Evolutionary conservation across 2,888 invertebrate species (phyloP).

Genomic region (Apantesis nais): DNA sequence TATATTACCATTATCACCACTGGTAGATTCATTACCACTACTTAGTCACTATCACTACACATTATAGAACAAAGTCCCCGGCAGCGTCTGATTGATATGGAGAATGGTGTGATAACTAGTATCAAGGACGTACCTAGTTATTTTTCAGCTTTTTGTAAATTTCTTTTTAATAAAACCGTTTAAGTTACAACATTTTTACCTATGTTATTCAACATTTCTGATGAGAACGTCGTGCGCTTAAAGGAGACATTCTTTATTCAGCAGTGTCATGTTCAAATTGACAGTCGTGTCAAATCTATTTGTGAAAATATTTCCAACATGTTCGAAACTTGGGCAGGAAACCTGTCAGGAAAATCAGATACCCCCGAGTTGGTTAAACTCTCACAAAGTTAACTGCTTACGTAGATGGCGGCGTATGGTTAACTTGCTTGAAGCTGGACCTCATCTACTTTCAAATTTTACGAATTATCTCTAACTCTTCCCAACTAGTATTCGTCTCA

Average conservation of each 20-base stretch:
- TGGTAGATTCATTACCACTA: no score
- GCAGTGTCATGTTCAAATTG: constrained; percentile 53
- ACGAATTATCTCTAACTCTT: constrained; percentile 35
- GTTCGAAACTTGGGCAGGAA: constrained; percentile 62
- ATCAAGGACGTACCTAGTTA: no score
- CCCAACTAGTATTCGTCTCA: constrained; percentile 36
- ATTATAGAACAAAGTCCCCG: no score
- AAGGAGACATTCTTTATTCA: constrained; percentile 37
- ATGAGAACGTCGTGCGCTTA: neutral
- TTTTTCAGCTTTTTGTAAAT: no score
- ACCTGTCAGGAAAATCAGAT: constrained; percentile 67
- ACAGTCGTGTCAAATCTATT: constrained; percentile 63
- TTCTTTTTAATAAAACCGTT: no score
- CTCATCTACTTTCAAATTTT: constrained; percentile 17
- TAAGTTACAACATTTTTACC: no score
- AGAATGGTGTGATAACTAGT: no score
- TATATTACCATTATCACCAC: no score
- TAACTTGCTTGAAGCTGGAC: constrained; percentile 36
- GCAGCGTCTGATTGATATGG: no score
- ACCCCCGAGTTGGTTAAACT: constrained; percentile 63
- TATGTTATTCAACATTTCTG: neutral
- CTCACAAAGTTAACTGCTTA: constrained; percentile 65
- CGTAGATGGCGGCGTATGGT: constrained; percentile 46
- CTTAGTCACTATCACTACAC: no score
- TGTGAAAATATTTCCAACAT: constrained; percentile 66